Evolutionary conservation across 1,140 invertebrate genomes (phyloP).

Genomic region (Matsumurasca onukii): DNA sequence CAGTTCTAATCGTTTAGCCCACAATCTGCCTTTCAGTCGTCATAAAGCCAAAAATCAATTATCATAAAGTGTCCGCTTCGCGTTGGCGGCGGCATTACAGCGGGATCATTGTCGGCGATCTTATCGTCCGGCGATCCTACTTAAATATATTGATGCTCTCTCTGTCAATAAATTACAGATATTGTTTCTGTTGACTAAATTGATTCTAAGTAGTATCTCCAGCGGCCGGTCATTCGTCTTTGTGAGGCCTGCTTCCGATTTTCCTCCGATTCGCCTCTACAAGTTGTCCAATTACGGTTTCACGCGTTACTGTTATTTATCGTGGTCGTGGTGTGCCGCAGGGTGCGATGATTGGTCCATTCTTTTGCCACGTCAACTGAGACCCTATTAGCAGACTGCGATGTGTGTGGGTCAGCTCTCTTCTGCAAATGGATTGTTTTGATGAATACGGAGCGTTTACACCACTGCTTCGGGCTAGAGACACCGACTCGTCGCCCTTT

Average conservation of each 20-base stretch:
- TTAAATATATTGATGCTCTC: neutral
- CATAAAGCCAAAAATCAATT: slow-evolving; percentile 24
- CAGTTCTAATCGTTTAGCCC: neutral
- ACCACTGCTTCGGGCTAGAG: neutral
- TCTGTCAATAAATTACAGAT: slow-evolving; percentile 14
- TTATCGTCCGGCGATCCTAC: neutral
- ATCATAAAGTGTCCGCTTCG: slow-evolving; percentile 2
- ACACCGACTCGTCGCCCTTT: too few species aligned
- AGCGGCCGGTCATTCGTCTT: neutral
- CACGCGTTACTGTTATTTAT: slow-evolving; percentile 23
- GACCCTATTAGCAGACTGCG: slow-evolving; percentile 12
- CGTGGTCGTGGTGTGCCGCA: slow-evolving; percentile 18
- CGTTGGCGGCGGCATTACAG: neutral
- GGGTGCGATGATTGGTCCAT: slow-evolving; percentile 18
- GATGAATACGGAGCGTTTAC: neutral
- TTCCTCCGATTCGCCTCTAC: slow-evolving; percentile 17
- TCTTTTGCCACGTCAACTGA: slow-evolving; percentile 21
- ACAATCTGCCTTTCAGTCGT: slow-evolving; percentile 7
- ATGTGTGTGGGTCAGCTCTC: slow-evolving; percentile 1
- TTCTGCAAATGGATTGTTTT: neutral
- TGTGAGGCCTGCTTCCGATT: slow-evolving; percentile 25
- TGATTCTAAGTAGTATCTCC: slow-evolving; percentile 21
- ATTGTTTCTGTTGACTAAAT: slow-evolving; percentile 25
- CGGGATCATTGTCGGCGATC: neutral
- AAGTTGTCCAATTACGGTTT: slow-evolving; percentile 24